A percentile compares a stretch with the other conserved stretches of the same genome.
phyloP scores from a whole-genome alignment of 2,113 vertebrate genomes.

The Callospermophilus lateralis region DNA sequence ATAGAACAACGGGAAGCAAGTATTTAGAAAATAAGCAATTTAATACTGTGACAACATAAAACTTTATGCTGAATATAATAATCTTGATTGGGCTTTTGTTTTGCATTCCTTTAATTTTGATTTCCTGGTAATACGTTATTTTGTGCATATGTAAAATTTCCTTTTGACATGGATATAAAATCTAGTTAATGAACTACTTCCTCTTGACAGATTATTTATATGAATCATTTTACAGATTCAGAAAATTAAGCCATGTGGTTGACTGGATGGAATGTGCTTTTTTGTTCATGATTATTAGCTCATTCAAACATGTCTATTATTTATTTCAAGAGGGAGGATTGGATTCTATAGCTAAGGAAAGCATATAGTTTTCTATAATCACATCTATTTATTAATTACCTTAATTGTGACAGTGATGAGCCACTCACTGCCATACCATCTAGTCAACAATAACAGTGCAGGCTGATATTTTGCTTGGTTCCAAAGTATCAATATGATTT shows the following conservation, averaged over 20 bases:
- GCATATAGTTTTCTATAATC: neutral
- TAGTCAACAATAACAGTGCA: neutral
- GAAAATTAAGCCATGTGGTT: neutral
- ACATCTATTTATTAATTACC: neutral
- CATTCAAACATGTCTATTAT: neutral
- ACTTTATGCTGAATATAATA: neutral
- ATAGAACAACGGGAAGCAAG: neutral
- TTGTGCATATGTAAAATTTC: neutral
- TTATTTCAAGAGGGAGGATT: neutral
- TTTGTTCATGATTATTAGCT: neutral
- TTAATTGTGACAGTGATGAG: neutral
- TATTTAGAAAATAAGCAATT: neutral
- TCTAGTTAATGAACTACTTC: neutral
- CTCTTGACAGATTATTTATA: neutral
- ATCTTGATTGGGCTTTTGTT: neutral
- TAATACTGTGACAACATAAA: neutral
- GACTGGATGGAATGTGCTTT: neutral
- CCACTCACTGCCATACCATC: neutral
- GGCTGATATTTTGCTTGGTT: neutral
- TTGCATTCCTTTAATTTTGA: neutral
- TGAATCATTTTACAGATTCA: neutral
- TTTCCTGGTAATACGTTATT: neutral
- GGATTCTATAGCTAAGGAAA: neutral
- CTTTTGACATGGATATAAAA: neutral
- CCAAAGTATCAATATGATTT: neutral